phyloP scores from a whole-genome alignment of 2,797 vertebrate species.

The Eurystomus glaucurus region DNA sequence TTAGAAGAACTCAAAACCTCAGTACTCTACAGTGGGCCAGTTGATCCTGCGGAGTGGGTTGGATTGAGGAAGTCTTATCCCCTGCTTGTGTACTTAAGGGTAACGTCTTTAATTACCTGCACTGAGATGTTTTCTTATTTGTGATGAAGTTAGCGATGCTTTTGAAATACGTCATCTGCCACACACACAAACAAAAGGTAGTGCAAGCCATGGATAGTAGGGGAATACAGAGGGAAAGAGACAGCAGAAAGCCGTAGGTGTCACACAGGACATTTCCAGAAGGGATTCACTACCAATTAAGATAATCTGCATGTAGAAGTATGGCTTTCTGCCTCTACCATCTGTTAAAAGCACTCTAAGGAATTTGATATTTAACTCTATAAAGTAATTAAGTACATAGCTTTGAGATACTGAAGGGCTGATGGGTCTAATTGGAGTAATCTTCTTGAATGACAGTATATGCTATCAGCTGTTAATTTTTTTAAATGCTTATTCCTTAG shows the following conservation, averaged over 20 bases:
- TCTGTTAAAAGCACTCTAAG: not conserved
- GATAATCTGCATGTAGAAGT: not conserved
- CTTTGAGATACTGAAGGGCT: not conserved
- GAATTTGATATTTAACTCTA: not conserved
- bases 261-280: not conserved
- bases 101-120: slow-evolving; percentile 74
- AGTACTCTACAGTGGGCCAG: slow-evolving; percentile 83
- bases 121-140: not conserved
- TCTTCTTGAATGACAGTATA: not conserved
- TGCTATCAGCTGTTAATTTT: slow-evolving; percentile 28
- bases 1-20: slow-evolving; percentile 78
- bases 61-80: slow-evolving; percentile 88
- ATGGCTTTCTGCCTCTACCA: not conserved
- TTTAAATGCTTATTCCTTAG: slow-evolving; percentile 24
- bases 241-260: not conserved
- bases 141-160: not conserved
- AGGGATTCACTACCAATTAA: not conserved
- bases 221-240: not conserved
- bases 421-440: not conserved
- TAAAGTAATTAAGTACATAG: not conserved
- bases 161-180: not conserved
- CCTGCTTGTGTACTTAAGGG: slow-evolving; percentile 92
- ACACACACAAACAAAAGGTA: not conserved
- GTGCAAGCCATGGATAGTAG: not conserved
- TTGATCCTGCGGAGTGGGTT: slow-evolving; percentile 95